Evolutionary conservation across 64 coral and sea anemone species (phyloP), one percentile per base, ranked within the genome.

Genomic region (Catalaphyllia jardinei): DNA sequence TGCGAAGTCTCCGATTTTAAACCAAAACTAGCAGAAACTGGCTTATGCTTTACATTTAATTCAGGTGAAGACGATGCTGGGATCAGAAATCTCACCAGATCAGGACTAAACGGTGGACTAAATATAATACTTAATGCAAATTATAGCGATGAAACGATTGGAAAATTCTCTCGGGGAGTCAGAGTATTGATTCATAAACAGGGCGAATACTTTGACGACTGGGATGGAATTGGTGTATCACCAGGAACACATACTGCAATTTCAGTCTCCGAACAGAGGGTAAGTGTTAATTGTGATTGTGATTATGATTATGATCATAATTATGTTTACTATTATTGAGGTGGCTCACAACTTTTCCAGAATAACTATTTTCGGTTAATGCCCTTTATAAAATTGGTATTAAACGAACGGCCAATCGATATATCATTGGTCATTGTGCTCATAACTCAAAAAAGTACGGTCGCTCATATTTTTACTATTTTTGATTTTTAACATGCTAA

Each of bases 41-140:
- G 81, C 13, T 77, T 77, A 50, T 92, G 89, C 69, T 86, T 64
- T 27, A 92, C 89, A 24, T 92, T 86, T 67, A 92, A 86, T 38
- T 92, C 89, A 9, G 89, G 89, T 2, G 76, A 71, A 69, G 7
- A 73, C 75, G 54, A 83, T 63, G 29, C n/a, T n/a, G 49, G 38
- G 79, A 11, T 10, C 77, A 16, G 86, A 59, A n/a, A 62, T 15
- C 54, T 52, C 65, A 57, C 30, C 7, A 4, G 60, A 22, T 15
- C 19, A 78, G 89, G 89, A n/a, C 13, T 83, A 52, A 77, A 69
- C 52, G 2, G 64, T 1, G 89, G 89, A 77, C 89, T 92, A 8
- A 77, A 62, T 67, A 28, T 92, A 4, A 3, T 86, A 18, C 74
- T 92, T 67, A 83, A 92, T 35, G 10, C 86, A 2, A 52, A 77